These are phyloP conservation scores for Ditula angustiorana DNA, from an alignment of 2,888 invertebrate genomes.

Conservation along the genomic window DNA sequence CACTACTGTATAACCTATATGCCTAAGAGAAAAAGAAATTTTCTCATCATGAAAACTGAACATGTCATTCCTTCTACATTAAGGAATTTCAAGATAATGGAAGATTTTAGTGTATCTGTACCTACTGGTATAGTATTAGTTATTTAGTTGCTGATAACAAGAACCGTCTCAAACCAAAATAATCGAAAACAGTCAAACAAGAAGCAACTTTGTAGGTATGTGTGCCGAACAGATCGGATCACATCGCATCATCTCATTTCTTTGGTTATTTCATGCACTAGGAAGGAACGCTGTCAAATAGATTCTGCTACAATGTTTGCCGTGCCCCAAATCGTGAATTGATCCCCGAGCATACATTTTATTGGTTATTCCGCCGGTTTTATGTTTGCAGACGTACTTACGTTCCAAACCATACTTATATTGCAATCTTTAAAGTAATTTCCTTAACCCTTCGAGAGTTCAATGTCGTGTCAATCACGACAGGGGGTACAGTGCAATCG, in stretches of 20 bases:
- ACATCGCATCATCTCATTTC: not conserved
- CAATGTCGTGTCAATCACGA: too few species aligned
- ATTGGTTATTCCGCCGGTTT: not conserved
- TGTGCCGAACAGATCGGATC: slow-evolving; percentile 8
- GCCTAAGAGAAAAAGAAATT: too few species aligned
- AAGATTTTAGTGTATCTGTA: too few species aligned
- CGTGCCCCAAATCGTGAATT: not conserved
- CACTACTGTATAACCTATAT: too few species aligned
- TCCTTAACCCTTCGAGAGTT: not conserved
- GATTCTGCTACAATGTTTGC: not conserved
- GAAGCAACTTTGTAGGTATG: slow-evolving; percentile 19
- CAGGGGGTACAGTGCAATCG: too few species aligned
- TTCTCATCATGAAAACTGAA: too few species aligned
- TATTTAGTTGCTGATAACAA: too few species aligned
- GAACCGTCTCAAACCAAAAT: not conserved
- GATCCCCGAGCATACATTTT: not conserved
- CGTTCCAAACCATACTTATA: not conserved
- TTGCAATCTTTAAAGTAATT: not conserved
- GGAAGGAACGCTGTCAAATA: not conserved
- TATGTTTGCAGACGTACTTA: not conserved
- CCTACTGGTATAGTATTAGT: too few species aligned
- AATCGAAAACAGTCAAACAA: not conserved
- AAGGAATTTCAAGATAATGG: too few species aligned
- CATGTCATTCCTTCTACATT: too few species aligned
- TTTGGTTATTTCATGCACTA: not conserved